These are phyloP conservation scores for Tricholauxania praeusta DNA, from an alignment of 2,888 invertebrate genomes.

Conservation along the genomic window DNA sequence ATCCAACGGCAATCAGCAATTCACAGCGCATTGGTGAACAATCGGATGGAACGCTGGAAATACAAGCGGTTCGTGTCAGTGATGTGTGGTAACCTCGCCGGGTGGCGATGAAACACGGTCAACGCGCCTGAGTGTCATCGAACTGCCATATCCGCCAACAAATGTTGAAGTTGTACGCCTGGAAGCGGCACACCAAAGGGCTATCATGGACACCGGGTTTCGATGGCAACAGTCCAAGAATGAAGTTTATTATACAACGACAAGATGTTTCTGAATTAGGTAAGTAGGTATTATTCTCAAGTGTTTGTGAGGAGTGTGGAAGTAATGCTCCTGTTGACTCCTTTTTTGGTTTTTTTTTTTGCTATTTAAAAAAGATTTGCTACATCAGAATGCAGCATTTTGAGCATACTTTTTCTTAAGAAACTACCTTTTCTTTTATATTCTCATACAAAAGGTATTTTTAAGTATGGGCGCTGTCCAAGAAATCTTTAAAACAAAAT, in stretches of 20 bases:
- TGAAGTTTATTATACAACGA: slow-evolving; percentile 92
- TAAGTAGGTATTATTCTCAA: slow-evolving; percentile 66
- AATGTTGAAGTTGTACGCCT: slow-evolving; percentile 82
- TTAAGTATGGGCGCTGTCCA: background rate
- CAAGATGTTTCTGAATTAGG: slow-evolving; percentile 89
- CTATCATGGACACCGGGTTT: slow-evolving; percentile 97
- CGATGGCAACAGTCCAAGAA: slow-evolving; percentile 95
- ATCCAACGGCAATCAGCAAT: slow-evolving; percentile 73
- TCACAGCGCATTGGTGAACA: slow-evolving; percentile 81
- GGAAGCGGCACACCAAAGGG: slow-evolving; percentile 77
- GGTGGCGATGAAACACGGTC: slow-evolving; percentile 94
- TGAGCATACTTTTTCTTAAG: too few species aligned
- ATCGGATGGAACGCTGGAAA: slow-evolving; percentile 87
- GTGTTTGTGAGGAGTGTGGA: background rate
- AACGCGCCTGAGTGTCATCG: slow-evolving; percentile 89
- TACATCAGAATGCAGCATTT: slow-evolving; percentile 28
- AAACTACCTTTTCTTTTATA: too few species aligned
- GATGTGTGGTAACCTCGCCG: slow-evolving; percentile 88
- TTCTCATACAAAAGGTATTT: background rate
- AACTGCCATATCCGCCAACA: slow-evolving; percentile 93
- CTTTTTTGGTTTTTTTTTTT: slow-evolving; percentile 23
- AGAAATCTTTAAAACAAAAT: background rate
- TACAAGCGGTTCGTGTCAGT: slow-evolving; percentile 88
- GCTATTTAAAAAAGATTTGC: slow-evolving; percentile 24
- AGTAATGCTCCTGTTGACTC: background rate